These are phyloP conservation scores for Mimas tiliae DNA, from an alignment of 2,888 invertebrate species.

Conservation along the genomic window DNA sequence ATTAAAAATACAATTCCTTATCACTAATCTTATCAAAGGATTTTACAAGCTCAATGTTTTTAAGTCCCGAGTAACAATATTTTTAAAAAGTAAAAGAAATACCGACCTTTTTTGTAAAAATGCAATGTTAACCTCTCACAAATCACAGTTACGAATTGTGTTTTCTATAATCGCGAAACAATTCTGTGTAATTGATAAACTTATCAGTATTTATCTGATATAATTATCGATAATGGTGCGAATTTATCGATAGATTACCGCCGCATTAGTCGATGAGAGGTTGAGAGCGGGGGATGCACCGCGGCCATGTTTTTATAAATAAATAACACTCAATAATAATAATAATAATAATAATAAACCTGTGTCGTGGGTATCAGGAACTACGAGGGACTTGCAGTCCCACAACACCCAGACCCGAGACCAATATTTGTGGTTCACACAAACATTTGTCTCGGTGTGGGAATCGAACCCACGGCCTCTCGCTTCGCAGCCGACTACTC, in stretches of 20 bases:
- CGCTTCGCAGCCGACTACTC: too few relatives aligned
- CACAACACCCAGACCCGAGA: too few relatives aligned
- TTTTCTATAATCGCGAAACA: conserved; percentile 34
- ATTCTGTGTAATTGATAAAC: conserved; percentile 28
- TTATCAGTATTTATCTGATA: conserved; percentile 36
- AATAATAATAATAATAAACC: too few relatives aligned
- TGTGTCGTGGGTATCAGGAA: too few relatives aligned
- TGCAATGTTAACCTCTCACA: conserved; percentile 30
- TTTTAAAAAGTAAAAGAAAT: background rate
- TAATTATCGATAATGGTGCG: conserved; percentile 5
- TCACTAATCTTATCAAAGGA: background rate
- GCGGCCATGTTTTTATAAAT: too few relatives aligned
- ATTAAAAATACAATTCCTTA: background rate
- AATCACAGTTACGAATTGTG: conserved; percentile 41
- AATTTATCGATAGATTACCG: conserved; percentile 18
- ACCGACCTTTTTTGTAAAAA: conserved; percentile 6
- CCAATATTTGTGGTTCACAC: too few relatives aligned
- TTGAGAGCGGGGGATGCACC: background rate
- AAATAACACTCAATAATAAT: too few relatives aligned
- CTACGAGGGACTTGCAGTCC: too few relatives aligned
- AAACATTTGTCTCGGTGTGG: too few relatives aligned
- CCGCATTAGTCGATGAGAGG: conserved; percentile 2
- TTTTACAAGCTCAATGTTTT: background rate
- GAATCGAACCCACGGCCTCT: too few relatives aligned
- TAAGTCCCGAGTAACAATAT: background rate